Evolutionary conservation across 2,113 vertebrate species (phyloP).

Genomic region (Centropus bengalensis): DNA sequence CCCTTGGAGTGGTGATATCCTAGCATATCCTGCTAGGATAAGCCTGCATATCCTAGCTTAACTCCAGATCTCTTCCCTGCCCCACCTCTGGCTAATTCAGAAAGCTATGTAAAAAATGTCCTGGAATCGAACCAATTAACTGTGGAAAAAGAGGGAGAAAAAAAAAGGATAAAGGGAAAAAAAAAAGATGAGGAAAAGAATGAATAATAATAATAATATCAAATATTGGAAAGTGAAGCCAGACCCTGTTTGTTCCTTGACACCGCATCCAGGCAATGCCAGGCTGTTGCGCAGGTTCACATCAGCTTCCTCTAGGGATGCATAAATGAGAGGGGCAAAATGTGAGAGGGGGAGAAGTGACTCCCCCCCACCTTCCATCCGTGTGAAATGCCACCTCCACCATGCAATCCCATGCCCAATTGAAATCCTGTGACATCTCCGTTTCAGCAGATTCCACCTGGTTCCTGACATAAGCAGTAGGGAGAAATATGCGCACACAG

Average conservation of each 20-base stretch:
- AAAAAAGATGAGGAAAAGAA: too few species aligned
- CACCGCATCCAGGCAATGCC: neutral
- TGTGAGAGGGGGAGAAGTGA: too few species aligned
- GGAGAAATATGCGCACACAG: fast-evolving
- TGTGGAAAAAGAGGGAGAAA: too few species aligned
- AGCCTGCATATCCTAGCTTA: neutral
- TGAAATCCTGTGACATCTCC: fast-evolving
- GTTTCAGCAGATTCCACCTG: neutral
- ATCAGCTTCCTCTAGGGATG: neutral
- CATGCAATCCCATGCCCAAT: fast-evolving
- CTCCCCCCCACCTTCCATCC: too few species aligned
- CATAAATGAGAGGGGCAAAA: neutral
- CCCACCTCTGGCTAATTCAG: neutral
- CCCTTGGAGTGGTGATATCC: neutral
- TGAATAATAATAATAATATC: too few species aligned
- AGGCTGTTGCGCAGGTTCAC: neutral
- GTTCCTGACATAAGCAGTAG: neutral
- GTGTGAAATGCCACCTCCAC: neutral
- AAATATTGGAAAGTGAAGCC: neutral
- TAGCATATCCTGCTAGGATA: too few species aligned
- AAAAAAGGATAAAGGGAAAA: too few species aligned
- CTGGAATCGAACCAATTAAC: neutral
- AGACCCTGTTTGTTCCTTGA: neutral
- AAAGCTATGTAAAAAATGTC: neutral
- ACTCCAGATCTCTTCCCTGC: neutral